Evolutionary conservation across 2,797 vertebrate species (phyloP).

Genomic region (Chelonia mydas): DNA sequence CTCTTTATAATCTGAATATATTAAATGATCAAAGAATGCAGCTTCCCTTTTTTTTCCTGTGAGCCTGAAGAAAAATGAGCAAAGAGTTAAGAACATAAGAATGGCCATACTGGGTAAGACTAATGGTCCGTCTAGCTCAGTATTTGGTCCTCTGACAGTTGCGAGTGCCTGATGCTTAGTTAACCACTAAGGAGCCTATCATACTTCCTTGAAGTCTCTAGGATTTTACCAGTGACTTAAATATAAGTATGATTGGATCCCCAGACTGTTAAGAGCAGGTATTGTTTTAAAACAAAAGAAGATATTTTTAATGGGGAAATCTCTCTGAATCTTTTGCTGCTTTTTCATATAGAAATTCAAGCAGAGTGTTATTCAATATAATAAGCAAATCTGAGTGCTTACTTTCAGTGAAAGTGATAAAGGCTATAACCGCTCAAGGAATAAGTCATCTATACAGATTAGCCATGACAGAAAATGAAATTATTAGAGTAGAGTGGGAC

Average conservation of each 20-base stretch:
- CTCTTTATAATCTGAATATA: not conserved
- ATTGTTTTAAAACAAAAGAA: not conserved
- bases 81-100: not conserved
- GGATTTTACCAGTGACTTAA: not conserved
- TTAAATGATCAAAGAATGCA: constrained; percentile 3
- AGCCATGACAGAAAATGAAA: constrained; percentile 4
- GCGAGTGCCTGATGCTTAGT: not conserved
- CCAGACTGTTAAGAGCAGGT: not conserved
- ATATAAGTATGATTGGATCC: not conserved
- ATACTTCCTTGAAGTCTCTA: not conserved
- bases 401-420: not conserved
- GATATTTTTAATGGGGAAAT: constrained; percentile 1
- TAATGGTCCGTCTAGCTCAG: not conserved
- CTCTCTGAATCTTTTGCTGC: not conserved
- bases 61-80: not conserved
- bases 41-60: not conserved
- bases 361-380: not conserved
- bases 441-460: not conserved
- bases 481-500: not conserved
- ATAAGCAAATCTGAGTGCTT: not conserved
- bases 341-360: not conserved
- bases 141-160: not conserved
- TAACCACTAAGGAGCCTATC: not conserved
- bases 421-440: not conserved
- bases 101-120: not conserved